Conservation (phyloP, 2,797 vertebrate species). For the Jordanella pulchra region DNA sequence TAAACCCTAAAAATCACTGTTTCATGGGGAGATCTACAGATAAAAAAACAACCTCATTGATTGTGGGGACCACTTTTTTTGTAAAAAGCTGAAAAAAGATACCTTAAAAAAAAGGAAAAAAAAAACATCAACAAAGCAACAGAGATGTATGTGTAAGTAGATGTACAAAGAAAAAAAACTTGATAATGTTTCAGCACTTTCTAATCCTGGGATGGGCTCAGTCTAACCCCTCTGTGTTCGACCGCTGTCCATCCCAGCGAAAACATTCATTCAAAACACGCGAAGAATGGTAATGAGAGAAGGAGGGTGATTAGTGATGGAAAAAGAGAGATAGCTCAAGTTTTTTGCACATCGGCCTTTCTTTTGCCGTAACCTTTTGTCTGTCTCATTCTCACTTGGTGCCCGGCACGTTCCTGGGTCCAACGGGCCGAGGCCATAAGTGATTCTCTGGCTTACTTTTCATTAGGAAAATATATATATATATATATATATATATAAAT, state of each 20-base stretch:
- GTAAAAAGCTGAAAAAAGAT: slow-evolving; percentile 34
- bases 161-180: slow-evolving; percentile 74
- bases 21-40: slow-evolving; percentile 65
- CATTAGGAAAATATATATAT: slow-evolving; percentile 69
- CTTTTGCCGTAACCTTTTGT: slow-evolving; percentile 65
- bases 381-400: slow-evolving; percentile 72
- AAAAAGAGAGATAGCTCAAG: slow-evolving; percentile 61
- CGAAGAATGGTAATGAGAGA: slow-evolving; percentile 51
- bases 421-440: slow-evolving; percentile 77
- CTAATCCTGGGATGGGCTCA: slow-evolving; percentile 71
- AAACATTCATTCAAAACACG: slow-evolving; percentile 78
- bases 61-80: slow-evolving; percentile 83
- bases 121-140: slow-evolving; percentile 58
- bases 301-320: slow-evolving; percentile 43
- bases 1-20: slow-evolving; percentile 67
- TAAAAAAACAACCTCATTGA: slow-evolving; percentile 77
- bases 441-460: slow-evolving; percentile 71
- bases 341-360: slow-evolving; percentile 72
- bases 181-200: slow-evolving; percentile 87
- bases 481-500: no score
- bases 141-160: slow-evolving; percentile 84
- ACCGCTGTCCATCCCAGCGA: slow-evolving; percentile 57
- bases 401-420: slow-evolving; percentile 80
- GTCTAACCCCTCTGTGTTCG: slow-evolving; percentile 69
- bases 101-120: slow-evolving; percentile 20